Conservation (phyloP, 2,888 invertebrate species). For the Lymantria monacha region DNA sequence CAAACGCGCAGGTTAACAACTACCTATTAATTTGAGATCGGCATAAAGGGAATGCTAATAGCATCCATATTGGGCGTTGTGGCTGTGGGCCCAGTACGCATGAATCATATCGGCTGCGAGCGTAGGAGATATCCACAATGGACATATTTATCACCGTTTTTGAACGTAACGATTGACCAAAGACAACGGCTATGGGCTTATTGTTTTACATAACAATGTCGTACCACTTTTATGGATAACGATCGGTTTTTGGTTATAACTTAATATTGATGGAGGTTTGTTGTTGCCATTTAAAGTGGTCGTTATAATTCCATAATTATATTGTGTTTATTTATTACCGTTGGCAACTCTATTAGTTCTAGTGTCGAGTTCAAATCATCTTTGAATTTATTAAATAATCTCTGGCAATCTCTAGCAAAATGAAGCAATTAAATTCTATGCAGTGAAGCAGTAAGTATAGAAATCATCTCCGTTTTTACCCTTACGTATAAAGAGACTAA, state of each 20-base stretch:
- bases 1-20: slow-evolving; percentile 24
- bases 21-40: slow-evolving; percentile 48
- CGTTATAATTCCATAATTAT: slow-evolving; percentile 5
- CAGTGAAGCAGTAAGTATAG: too few species aligned
- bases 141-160: slow-evolving; percentile 33
- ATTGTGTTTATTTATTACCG: slow-evolving; percentile 1
- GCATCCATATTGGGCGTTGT: slow-evolving; percentile 53
- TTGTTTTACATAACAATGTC: slow-evolving; percentile 31
- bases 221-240: slow-evolving; percentile 8
- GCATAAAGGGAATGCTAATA: slow-evolving; percentile 65
- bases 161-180: slow-evolving; percentile 25
- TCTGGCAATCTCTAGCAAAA: too few species aligned
- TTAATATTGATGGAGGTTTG: slow-evolving; percentile 2
- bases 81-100: slow-evolving; percentile 27
- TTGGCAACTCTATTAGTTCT: neutral
- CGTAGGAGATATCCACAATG: slow-evolving; percentile 48
- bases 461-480: too few species aligned
- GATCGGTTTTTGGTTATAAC: slow-evolving; percentile 6
- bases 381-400: too few species aligned
- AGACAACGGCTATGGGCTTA: slow-evolving; percentile 22
- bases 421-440: too few species aligned
- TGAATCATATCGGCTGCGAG: slow-evolving; percentile 54
- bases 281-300: slow-evolving; percentile 3
- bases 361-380: too few species aligned
- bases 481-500: too few species aligned